Base-by-base conservation (phyloP, 2,797 vertebrate species). In the Myoxocephalus aenaeus region DNA sequence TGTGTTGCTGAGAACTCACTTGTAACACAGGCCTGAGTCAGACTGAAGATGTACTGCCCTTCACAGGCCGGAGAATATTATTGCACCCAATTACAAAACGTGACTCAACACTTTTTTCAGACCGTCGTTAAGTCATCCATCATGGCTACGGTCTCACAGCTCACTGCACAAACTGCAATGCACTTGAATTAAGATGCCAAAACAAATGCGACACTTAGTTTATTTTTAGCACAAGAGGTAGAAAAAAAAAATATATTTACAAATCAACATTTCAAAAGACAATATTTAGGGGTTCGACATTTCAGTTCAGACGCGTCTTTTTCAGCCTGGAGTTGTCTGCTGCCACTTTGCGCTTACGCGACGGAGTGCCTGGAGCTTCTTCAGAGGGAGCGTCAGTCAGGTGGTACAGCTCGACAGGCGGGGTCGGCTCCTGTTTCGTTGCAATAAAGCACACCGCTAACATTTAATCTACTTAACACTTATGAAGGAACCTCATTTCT, bases 301-400 rank as follows among this genome's bases (percentile, higher is more conserved):
- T 14, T 96, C 86, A 98, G 78, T 92, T 92, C 67, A 96, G 77
- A 74, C 96, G 94, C 59, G 94, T 95, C 79, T 96, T 94, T 90
- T 98, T 99, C 72, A 95, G 83, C 58, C 65, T 87, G 34, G 90
- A 93, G n/a, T 64, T 85, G 57, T 97, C 95, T 50, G 82, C 91
- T n/a, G 89, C 56, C 50, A 88, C 94, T 95, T 97, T 99, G 72
- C 98, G 97, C 80, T 99, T 99, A 63, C 97, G 96, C 48, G 96
- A 96, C 17, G 91, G 87, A 13, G 93, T 89, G 57, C 79, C 87
- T 1, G 66, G 79, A 58, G 80, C 90, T 57, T 87, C 81, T 25
- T 94, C 95, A 5, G 87, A 66, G 36, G 81, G 57, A 13, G 93
- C 92, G 81, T 95, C 95, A 0, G 94, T 87, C 57, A 99, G 93